phyloP scores from a whole-genome alignment of 92 coral and sea anemone genomes.

The Pocillopora meandrina region DNA sequence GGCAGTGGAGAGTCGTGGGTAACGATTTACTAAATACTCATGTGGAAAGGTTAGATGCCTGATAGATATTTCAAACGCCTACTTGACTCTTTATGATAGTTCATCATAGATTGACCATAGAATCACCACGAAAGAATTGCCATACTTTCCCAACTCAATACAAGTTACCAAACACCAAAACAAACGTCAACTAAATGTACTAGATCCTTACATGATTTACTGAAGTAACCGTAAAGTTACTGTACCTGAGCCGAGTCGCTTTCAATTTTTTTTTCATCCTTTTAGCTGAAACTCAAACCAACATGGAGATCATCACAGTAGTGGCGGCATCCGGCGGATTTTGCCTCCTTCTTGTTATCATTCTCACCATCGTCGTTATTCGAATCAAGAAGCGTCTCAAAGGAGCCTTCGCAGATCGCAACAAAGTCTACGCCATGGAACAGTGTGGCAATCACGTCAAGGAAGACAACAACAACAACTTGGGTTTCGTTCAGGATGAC shows the following conservation, averaged over 20 bases:
- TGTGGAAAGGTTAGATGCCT: too few species aligned
- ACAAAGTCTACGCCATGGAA: slow-evolving; percentile 26
- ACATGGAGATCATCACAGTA: slow-evolving; percentile 6
- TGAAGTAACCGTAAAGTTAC: too few species aligned
- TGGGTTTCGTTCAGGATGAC: slow-evolving; percentile 5
- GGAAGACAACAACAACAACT: slow-evolving; percentile 18
- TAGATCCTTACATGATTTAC: too few species aligned
- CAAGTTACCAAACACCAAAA: too few species aligned
- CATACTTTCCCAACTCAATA: too few species aligned
- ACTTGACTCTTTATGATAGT: too few species aligned
- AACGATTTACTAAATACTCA: too few species aligned
- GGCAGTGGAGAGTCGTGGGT: too few species aligned
- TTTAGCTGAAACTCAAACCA: slow-evolving; percentile 12
- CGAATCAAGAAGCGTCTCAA: slow-evolving; percentile 20
- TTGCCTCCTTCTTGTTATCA: slow-evolving; percentile 13
- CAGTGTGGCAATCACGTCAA: slow-evolving; percentile 9
- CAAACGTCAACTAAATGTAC: too few species aligned
- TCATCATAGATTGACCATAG: too few species aligned
- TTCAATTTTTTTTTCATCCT: background rate
- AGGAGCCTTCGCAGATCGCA: slow-evolving; percentile 18
- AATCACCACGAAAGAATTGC: too few species aligned
- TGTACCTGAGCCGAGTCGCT: background rate
- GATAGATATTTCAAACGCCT: too few species aligned
- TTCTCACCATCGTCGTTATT: background rate
- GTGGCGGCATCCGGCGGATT: slow-evolving; percentile 19